Evolutionary conservation across 1,140 invertebrate genomes (phyloP), one percentile per base, ranked within the genome.

Genomic region (Sitodiplosis mosellana): DNA sequence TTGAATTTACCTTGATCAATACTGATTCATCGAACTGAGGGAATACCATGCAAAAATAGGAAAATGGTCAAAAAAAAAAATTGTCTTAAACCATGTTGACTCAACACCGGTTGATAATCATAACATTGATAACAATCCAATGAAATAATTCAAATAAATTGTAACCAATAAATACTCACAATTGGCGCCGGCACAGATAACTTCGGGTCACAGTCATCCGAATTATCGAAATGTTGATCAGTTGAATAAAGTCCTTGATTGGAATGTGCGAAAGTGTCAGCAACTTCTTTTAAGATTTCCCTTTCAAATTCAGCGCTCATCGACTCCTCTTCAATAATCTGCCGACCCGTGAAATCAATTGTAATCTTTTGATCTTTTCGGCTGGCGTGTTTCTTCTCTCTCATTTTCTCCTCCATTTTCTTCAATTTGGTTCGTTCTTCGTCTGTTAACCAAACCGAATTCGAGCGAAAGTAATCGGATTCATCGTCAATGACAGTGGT

Each of bases 401-500:
- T 68, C 42, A 81, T 63, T 49, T 83, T 72, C 50, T 80, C 74
- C 60, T 86, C 78, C 17, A 81, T 75, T 54, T 81, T 75, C 48
- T 78, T 68, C 40, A 84, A 66, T 48, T 75, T 72, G 34, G 78
- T 72, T 53, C 79, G 71, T 57, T 92, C 80, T 11, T 70, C 63
- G 12, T 80, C 68, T 40, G 72, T 78, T 3, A 91, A 63, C 90
- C 91, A 95, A 18, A 79, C 79, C 50, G 80, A 81, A 60, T 78
- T 80, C 6, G 80, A 55, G 50, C 78, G 76, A 67, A 88, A 97
- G 65, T 96, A 96, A 65, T 97, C 93, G 52, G 79, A 78, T 60
- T 96, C 87, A 64, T 96, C 92, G 63, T 97, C 92, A 50, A 92
- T 93, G 2, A 97, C 87, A 57, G 77, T 78, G 0, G 91, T 95